phyloP scores from a whole-genome alignment of 2,888 invertebrate species.

The Eilema griseolum region DNA sequence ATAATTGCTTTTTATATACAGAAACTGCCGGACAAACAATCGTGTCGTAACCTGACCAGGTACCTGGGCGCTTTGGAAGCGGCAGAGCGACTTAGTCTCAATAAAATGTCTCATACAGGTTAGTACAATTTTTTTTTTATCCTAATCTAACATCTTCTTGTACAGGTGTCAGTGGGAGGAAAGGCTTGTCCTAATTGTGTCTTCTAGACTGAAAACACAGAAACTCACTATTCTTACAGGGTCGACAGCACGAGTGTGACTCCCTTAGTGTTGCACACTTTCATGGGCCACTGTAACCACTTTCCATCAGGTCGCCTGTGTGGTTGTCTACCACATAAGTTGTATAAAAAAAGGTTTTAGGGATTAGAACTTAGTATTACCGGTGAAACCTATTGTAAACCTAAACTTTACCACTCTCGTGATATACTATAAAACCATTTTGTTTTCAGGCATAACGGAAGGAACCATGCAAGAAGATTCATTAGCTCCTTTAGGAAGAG shows the following conservation, averaged over 20 bases:
- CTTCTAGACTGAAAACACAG: too few relatives aligned
- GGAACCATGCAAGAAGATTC: conserved; percentile 76
- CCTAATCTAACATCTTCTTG: background rate
- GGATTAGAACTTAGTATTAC: too few relatives aligned
- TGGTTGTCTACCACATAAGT: too few relatives aligned
- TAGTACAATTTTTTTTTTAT: conserved; percentile 13
- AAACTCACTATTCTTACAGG: too few relatives aligned
- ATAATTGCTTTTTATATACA: conserved; percentile 47
- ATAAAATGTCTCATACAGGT: conserved; percentile 78
- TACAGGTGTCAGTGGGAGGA: too few relatives aligned
- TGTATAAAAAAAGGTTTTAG: too few relatives aligned
- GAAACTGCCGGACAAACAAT: conserved; percentile 82
- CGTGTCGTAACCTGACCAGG: conserved; percentile 76
- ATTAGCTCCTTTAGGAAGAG: conserved; percentile 65
- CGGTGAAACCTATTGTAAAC: too few relatives aligned
- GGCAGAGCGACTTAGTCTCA: conserved; percentile 70
- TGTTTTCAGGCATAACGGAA: conserved; percentile 66
- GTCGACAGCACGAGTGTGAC: too few relatives aligned
- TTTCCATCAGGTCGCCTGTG: too few relatives aligned
- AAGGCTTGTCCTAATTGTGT: too few relatives aligned
- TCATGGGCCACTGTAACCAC: too few relatives aligned
- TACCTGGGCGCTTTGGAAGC: conserved; percentile 80
- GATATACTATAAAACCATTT: background rate
- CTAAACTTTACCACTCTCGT: background rate
- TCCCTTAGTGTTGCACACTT: too few relatives aligned